These are phyloP conservation scores for Bombus breviceps DNA, from an alignment of 1,140 invertebrate genomes.

Conservation along the genomic window DNA sequence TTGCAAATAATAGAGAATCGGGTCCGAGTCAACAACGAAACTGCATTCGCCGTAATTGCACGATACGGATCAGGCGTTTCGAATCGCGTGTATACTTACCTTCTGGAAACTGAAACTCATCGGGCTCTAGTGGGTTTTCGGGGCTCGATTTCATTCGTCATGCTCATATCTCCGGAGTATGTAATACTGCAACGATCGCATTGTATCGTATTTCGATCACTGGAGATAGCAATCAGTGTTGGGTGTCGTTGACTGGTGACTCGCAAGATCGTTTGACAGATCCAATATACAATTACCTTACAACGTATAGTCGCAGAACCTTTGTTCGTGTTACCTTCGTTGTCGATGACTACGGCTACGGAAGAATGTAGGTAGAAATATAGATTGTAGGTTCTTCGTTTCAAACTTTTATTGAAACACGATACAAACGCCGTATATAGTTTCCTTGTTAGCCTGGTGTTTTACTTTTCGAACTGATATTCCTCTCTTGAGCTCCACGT, in stretches of 20 bases:
- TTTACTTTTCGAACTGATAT: no score
- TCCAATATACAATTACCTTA: not conserved
- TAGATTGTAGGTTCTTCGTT: no score
- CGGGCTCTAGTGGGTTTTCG: slow-evolving; percentile 6
- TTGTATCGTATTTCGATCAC: slow-evolving; percentile 31
- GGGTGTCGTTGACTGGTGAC: not conserved
- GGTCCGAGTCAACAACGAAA: slow-evolving; percentile 38
- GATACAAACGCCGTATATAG: no score
- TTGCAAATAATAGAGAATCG: slow-evolving; percentile 29
- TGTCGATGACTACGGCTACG: no score
- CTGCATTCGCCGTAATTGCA: slow-evolving; percentile 41
- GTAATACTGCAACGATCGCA: slow-evolving; percentile 1
- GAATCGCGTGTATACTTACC: not conserved
- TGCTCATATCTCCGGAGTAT: slow-evolving; percentile 3
- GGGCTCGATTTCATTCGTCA: slow-evolving; percentile 28
- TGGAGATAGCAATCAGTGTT: not conserved
- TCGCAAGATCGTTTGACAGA: not conserved
- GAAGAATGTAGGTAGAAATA: no score
- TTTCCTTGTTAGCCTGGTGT: no score
- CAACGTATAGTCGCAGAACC: not conserved
- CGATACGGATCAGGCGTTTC: slow-evolving; percentile 24
- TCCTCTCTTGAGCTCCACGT: no score
- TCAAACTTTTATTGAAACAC: no score
- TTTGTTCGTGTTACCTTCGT: not conserved
- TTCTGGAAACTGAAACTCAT: not conserved